These are phyloP conservation scores for Trogon surrucura DNA, from an alignment of 2,113 vertebrate genomes.

Conservation along the genomic window DNA sequence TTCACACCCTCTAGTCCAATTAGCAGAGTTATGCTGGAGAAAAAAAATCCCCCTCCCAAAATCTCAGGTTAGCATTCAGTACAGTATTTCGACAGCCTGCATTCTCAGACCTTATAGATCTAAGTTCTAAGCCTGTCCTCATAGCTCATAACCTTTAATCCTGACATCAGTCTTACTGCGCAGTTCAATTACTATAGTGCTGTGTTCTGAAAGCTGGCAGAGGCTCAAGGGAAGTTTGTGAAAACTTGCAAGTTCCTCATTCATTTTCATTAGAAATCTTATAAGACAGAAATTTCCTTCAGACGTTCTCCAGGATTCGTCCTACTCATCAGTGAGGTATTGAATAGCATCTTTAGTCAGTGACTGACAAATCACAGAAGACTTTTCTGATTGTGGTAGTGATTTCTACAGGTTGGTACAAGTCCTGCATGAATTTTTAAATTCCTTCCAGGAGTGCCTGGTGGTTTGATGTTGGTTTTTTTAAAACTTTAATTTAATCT, in stretches of 20 bases:
- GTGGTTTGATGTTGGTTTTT: neutral
- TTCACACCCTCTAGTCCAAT: slow-evolving; percentile 52
- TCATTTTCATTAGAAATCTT: slow-evolving; percentile 68
- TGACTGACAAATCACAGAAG: slow-evolving; percentile 46
- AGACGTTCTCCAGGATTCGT: slow-evolving; percentile 13
- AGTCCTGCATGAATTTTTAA: neutral
- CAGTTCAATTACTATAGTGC: slow-evolving; percentile 38
- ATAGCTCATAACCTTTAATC: slow-evolving; percentile 68
- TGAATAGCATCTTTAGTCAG: slow-evolving; percentile 27
- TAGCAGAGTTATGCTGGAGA: slow-evolving; percentile 36
- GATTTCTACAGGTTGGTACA: neutral
- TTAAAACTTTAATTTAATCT: neutral
- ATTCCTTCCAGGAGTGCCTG: neutral
- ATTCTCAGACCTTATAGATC: slow-evolving; percentile 33
- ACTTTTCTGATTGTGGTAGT: neutral
- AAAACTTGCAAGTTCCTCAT: slow-evolving; percentile 50
- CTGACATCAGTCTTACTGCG: slow-evolving; percentile 37
- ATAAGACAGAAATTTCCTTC: slow-evolving; percentile 33
- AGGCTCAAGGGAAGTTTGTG: slow-evolving; percentile 35
- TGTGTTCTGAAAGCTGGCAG: slow-evolving; percentile 46
- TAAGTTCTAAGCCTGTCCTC: slow-evolving; percentile 52
- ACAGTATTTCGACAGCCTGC: slow-evolving; percentile 14
- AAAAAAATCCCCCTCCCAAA: neutral
- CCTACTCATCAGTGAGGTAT: slow-evolving; percentile 37
- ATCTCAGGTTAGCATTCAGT: slow-evolving; percentile 30